Evolutionary conservation across 2,888 invertebrate genomes (phyloP).

Genomic region (Arge pagana): DNA sequence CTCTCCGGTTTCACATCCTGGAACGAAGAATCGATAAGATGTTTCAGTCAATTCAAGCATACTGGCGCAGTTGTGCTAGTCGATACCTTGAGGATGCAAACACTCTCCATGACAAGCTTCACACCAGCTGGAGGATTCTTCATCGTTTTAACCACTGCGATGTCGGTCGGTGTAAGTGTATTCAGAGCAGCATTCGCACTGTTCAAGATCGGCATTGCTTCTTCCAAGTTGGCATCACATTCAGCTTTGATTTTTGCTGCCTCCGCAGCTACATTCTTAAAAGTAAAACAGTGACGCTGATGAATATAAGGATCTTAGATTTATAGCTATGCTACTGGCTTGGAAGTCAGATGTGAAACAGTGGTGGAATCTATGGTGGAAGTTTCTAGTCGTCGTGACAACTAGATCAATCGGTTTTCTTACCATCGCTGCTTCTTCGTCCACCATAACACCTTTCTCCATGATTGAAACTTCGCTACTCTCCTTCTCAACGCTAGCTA

Average conservation of each 20-base stretch:
- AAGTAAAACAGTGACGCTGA: background rate
- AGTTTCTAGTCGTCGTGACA: too few relatives aligned
- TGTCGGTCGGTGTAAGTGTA: conserved; percentile 87
- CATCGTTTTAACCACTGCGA: conserved; percentile 94
- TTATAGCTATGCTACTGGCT: background rate
- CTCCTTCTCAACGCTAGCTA: conserved; percentile 85
- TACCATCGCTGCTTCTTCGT: conserved; percentile 76
- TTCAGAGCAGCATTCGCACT: conserved; percentile 85
- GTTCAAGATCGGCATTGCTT: conserved; percentile 90
- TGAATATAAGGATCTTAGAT: background rate
- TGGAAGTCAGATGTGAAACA: too few relatives aligned
- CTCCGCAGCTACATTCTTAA: conserved; percentile 65
- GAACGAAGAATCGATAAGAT: conserved; percentile 11
- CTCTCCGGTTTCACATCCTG: conserved; percentile 88
- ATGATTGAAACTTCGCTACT: conserved; percentile 84
- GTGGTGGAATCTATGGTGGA: too few relatives aligned
- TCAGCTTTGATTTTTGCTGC: conserved; percentile 80
- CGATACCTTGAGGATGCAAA: conserved; percentile 84
- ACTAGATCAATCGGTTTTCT: background rate
- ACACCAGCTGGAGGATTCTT: conserved; percentile 92
- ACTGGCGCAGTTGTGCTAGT: background rate
- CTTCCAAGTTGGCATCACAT: conserved; percentile 88
- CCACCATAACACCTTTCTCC: conserved; percentile 77
- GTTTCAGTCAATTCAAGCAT: background rate
- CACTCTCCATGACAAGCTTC: conserved; percentile 91